Percentiles rank a stretch among this genome's conserved stretches.
These are phyloP conservation scores for Drosophila serrata DNA, from an alignment of 1,140 invertebrate genomes.

Conservation along the genomic window DNA sequence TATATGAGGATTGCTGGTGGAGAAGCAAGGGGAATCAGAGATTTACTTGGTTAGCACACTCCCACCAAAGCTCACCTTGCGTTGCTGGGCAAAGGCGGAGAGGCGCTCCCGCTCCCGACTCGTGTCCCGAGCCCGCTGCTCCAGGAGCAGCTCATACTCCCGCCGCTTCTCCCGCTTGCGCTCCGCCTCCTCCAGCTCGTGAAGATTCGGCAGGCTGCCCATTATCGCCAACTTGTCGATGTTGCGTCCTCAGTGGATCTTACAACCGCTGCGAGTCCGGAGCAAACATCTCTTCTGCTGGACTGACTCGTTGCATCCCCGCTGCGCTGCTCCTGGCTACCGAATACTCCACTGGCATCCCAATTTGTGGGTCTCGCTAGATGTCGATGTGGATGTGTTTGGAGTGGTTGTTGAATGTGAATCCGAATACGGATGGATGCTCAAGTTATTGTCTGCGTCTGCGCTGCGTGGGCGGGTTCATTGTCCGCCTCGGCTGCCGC, in stretches of 20 bases:
- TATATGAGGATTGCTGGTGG: constrained; percentile 75
- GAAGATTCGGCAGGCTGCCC: constrained; percentile 89
- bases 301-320: constrained; percentile 8
- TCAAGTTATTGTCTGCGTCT: constrained; percentile 28
- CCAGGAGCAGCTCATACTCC: constrained; percentile 80
- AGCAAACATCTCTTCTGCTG: constrained; percentile 11
- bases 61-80: constrained; percentile 59
- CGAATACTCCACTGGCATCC: constrained; percentile 18
- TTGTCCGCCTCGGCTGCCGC: constrained; percentile 38
- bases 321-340: constrained; percentile 10
- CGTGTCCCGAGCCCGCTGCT: constrained; percentile 74
- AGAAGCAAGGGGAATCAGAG: background rate
- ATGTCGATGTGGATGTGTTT: background rate
- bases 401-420: background rate
- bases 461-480: constrained; percentile 44
- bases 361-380: background rate
- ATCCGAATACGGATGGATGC: constrained; percentile 11
- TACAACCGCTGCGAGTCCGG: constrained; percentile 1
- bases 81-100: constrained; percentile 66
- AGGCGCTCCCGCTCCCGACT: constrained; percentile 79
- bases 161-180: constrained; percentile 81
- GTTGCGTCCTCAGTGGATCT: constrained; percentile 3
- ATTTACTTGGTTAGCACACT: background rate
- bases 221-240: constrained; percentile 72
- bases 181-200: constrained; percentile 86